Evolutionary conservation across 2,888 invertebrate genomes (phyloP).

Genomic region (Aquatica leii): DNA sequence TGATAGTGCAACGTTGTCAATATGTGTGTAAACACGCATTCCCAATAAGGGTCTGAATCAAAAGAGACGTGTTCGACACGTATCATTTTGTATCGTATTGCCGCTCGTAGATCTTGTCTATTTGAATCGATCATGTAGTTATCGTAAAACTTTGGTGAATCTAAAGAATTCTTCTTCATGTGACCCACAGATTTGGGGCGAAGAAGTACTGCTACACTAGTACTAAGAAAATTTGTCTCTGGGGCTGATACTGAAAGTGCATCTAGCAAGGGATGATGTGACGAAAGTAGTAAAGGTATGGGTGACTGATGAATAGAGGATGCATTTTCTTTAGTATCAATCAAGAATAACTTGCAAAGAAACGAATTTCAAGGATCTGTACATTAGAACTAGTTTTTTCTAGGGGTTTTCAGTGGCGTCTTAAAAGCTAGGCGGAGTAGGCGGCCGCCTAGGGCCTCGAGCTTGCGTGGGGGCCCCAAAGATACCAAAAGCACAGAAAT

Average conservation of each 20-base stretch:
- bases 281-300: conserved; percentile 68
- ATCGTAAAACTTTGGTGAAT: conserved; percentile 68
- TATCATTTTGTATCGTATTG: conserved; percentile 52
- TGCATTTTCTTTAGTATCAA: conserved; percentile 70
- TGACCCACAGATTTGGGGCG: conserved; percentile 69
- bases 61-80: conserved; percentile 61
- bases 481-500: no score
- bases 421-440: no score
- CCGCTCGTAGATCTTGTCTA: conserved; percentile 69
- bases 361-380: conserved; percentile 66
- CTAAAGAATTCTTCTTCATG: conserved; percentile 64
- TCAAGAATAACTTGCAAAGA: conserved; percentile 67
- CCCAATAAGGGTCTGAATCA: conserved; percentile 74
- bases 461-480: no score
- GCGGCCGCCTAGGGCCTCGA: no score
- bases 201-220: conserved; percentile 65
- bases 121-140: conserved; percentile 68
- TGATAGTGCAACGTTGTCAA: conserved; percentile 49
- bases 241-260: conserved; percentile 63
- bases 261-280: conserved; percentile 52
- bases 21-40: conserved; percentile 66
- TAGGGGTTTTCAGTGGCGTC: no score
- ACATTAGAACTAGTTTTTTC: no score
- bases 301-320: conserved; percentile 70
- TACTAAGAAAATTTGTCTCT: no score